Evolutionary conservation across 2,113 vertebrate genomes (phyloP).

Genomic region (Camarhynchus parvulus): DNA sequence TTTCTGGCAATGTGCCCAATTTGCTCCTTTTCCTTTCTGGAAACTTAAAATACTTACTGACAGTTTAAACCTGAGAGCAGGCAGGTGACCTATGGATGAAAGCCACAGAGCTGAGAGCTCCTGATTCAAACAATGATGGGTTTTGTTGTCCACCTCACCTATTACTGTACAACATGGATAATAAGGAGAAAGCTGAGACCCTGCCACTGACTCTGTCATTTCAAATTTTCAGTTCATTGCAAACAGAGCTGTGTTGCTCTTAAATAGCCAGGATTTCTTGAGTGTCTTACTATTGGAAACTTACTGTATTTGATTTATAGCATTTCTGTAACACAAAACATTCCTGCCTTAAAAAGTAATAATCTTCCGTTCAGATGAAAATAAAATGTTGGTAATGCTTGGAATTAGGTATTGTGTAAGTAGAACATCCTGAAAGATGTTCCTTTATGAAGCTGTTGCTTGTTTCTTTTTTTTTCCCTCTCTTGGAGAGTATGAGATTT

Average conservation of each 20-base stretch:
- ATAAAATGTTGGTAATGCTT: background rate
- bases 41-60: constrained; percentile 38
- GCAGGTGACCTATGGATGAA: constrained; percentile 17
- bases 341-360: background rate
- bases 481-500: constrained; percentile 22
- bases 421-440: background rate
- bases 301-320: background rate
- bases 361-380: background rate
- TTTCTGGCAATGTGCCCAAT: background rate
- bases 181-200: constrained; percentile 26
- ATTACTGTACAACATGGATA: constrained; percentile 26
- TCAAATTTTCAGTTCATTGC: constrained; percentile 15
- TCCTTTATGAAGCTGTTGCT: constrained; percentile 6
- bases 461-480: background rate
- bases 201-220: constrained; percentile 1
- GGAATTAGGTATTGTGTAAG: background rate
- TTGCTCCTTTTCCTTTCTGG: background rate
- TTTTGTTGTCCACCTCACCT: constrained; percentile 23
- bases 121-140: constrained; percentile 16
- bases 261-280: background rate
- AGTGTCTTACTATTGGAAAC: background rate
- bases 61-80: background rate
- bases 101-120: background rate
- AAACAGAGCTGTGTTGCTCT: background rate
- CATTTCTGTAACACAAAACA: background rate